Conservation (phyloP, 2,888 invertebrate species). For the Thecophora atra region DNA sequence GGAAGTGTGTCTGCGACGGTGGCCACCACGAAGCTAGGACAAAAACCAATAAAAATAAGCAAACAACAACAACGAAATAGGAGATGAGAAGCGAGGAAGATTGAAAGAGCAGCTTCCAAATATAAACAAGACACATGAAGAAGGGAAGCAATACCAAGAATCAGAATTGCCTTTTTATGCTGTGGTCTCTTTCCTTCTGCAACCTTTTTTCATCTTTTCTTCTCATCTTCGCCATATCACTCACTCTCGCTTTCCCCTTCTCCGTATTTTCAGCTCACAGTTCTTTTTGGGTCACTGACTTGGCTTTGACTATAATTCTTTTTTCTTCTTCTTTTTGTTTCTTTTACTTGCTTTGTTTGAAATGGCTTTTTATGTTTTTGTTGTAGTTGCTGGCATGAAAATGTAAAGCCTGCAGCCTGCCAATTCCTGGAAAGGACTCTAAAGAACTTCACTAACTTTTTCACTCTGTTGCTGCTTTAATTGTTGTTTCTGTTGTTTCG, state of each 20-base stretch:
- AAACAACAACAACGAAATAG: neutral
- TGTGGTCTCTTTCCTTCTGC: constrained; percentile 2
- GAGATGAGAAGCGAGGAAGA: neutral
- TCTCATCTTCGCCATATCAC: neutral
- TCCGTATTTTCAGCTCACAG: neutral
- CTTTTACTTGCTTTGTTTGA: neutral
- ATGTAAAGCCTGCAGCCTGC: constrained; percentile 38
- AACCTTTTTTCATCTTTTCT: too few relatives aligned
- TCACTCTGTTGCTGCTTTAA: constrained; percentile 32
- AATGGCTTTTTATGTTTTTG: constrained; percentile 1
- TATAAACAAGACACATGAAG: neutral
- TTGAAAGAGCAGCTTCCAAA: constrained; percentile 8
- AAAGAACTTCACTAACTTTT: constrained; percentile 39
- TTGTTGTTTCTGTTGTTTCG: too few relatives aligned
- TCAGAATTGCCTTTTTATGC: constrained; percentile 9
- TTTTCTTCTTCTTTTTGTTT: too few relatives aligned
- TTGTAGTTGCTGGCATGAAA: constrained; percentile 31
- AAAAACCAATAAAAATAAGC: neutral
- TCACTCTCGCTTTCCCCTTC: neutral
- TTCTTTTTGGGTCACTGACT: neutral
- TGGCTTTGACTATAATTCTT: constrained; percentile 1
- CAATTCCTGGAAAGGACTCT: constrained; percentile 44
- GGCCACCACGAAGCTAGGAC: too few relatives aligned
- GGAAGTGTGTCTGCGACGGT: too few relatives aligned
- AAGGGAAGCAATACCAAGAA: constrained; percentile 1